phyloP scores from a whole-genome alignment of 2,797 vertebrate genomes.

The Geotrypetes seraphini region DNA sequence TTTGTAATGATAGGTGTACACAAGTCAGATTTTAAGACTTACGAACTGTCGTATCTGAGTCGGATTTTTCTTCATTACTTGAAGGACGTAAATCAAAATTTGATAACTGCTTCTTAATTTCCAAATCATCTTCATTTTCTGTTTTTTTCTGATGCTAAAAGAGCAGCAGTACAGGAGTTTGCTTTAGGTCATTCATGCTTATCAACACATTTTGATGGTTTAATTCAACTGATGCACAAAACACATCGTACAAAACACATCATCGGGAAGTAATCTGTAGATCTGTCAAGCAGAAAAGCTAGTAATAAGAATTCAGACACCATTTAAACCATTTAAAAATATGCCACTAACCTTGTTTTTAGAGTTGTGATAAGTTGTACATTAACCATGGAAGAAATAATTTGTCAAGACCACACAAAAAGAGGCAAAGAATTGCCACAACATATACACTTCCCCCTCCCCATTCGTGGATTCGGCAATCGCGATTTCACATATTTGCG shows the following conservation, averaged over 20 bases:
- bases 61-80: conserved; percentile 63
- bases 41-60: conserved; percentile 69
- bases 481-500: too few relatives aligned
- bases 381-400: too few relatives aligned
- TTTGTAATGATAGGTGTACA: too few relatives aligned
- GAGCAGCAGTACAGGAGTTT: conserved; percentile 21
- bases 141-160: conserved; percentile 73
- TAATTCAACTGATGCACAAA: conserved; percentile 6
- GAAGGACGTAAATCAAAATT: conserved; percentile 50
- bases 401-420: too few relatives aligned
- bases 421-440: too few relatives aligned
- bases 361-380: too few relatives aligned
- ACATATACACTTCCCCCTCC: too few relatives aligned
- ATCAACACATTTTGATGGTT: conserved; percentile 8
- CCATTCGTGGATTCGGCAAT: too few relatives aligned
- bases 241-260: too few relatives aligned
- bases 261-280: conserved; percentile 1
- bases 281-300: neutral
- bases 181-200: conserved; percentile 3
- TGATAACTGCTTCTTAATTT: conserved; percentile 67
- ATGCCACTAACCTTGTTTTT: too few relatives aligned
- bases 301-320: too few relatives aligned
- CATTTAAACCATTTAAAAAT: too few relatives aligned
- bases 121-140: conserved; percentile 65
- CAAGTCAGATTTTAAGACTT: conserved; percentile 35